phyloP scores from a whole-genome alignment of 2,888 invertebrate genomes.

The Apotomis betuletana region DNA sequence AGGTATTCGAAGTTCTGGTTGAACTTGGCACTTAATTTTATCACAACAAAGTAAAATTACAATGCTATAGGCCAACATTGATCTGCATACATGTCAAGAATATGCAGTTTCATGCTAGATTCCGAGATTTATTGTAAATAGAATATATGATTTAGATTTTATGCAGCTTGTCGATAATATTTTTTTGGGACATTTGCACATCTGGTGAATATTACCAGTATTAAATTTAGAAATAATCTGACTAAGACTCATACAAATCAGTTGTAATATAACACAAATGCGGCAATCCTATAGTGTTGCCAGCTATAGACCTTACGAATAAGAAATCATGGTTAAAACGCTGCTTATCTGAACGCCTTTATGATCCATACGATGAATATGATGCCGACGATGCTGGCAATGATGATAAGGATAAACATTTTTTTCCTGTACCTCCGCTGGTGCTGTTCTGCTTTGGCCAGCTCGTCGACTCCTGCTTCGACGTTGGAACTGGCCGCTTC shows the following conservation, averaged over 20 bases:
- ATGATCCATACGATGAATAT: slow-evolving; percentile 88
- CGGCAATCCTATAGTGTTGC: not conserved
- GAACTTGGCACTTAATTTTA: not conserved
- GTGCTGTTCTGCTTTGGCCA: slow-evolving; percentile 91
- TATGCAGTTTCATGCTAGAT: no score
- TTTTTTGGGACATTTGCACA: not conserved
- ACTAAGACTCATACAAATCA: not conserved
- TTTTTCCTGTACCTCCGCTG: slow-evolving; percentile 89
- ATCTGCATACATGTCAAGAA: no score
- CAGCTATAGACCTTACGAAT: not conserved
- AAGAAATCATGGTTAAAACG: slow-evolving; percentile 7
- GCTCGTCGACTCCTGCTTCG: slow-evolving; percentile 89
- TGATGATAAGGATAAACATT: slow-evolving; percentile 87
- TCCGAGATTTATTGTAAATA: no score
- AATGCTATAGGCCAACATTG: no score
- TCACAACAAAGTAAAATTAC: not conserved
- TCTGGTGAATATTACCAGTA: not conserved
- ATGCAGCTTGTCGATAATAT: no score
- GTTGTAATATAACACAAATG: not conserved
- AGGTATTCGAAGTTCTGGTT: not conserved
- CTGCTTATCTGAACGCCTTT: slow-evolving; percentile 78
- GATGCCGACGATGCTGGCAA: slow-evolving; percentile 86
- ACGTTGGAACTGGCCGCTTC: slow-evolving; percentile 89
- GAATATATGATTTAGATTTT: no score
- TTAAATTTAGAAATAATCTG: not conserved